Percentiles rank a stretch among this genome's conserved stretches.
phyloP scores from a whole-genome alignment of 2,888 invertebrate genomes.

The Andrena hattorfiana region DNA sequence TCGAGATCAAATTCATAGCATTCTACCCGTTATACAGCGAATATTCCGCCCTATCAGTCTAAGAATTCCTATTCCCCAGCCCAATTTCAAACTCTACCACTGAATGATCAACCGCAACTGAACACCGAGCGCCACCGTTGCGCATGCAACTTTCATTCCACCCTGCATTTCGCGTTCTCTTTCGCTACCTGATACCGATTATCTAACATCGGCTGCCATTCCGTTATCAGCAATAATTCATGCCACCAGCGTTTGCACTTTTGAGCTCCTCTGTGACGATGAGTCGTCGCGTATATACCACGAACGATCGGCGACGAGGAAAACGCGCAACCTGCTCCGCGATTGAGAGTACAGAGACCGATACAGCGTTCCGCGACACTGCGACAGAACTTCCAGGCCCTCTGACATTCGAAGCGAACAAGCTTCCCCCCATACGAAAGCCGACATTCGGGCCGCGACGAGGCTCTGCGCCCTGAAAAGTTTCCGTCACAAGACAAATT shows the following conservation, averaged over 20 bases:
- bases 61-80: not conserved
- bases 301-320: slow-evolving; percentile 29
- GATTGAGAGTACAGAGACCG: not conserved
- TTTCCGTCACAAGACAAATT: slow-evolving; percentile 45
- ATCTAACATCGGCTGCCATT: not conserved
- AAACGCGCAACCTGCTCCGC: slow-evolving; percentile 9
- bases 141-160: not conserved
- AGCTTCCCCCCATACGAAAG: not conserved
- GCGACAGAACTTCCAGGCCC: slow-evolving; percentile 5
- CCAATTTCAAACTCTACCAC: not conserved
- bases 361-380: slow-evolving; percentile 7
- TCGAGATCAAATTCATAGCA: no score
- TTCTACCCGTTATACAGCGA: no score
- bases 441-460: slow-evolving; percentile 19
- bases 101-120: not conserved
- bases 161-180: not conserved
- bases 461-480: slow-evolving; percentile 31
- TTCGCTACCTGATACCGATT: not conserved
- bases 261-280: slow-evolving; percentile 79
- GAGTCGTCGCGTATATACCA: slow-evolving; percentile 12
- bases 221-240: slow-evolving; percentile 36
- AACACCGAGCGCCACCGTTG: not conserved
- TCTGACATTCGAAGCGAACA: slow-evolving; percentile 7
- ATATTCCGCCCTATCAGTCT: no score
- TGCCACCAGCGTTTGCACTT: slow-evolving; percentile 75